phyloP scores from a whole-genome alignment of 2,888 invertebrate species.

The Acanthosepion pharaonis region DNA sequence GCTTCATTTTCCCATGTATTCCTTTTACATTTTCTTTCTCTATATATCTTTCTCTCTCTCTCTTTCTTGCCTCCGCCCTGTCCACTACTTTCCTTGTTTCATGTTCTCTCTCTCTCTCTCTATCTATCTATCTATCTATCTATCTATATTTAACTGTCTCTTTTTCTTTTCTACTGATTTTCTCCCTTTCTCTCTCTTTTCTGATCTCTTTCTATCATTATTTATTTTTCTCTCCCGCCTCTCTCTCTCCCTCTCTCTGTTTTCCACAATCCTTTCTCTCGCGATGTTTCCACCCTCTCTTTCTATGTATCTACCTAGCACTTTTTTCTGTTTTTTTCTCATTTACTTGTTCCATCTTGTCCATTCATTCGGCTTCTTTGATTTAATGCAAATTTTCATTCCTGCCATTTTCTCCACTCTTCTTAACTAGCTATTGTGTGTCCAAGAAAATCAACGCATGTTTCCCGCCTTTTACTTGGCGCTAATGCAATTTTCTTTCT shows the following conservation, averaged over 20 bases:
- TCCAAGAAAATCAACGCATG: no score
- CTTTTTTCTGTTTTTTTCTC: not conserved
- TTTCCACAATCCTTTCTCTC: not conserved
- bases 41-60: not conserved
- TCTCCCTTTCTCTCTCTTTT: not conserved
- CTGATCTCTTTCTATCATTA: not conserved
- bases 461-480: no score
- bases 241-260: not conserved
- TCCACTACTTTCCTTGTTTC: not conserved
- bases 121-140: no score
- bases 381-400: not conserved
- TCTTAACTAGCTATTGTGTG: no score
- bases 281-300: no score
- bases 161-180: not conserved
- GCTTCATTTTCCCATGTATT: no score
- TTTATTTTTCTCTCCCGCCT: not conserved
- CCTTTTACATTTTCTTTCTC: not conserved
- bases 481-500: no score
- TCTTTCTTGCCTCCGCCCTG: not conserved
- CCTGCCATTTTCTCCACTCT: no score
- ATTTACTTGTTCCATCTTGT: not conserved
- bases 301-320: no score
- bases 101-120: no score
- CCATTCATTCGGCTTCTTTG: not conserved
- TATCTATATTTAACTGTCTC: no score